phyloP scores from a whole-genome alignment of 37 sponge, comb jelly and placozoan species.

The Diacarnus erythraeanus region DNA sequence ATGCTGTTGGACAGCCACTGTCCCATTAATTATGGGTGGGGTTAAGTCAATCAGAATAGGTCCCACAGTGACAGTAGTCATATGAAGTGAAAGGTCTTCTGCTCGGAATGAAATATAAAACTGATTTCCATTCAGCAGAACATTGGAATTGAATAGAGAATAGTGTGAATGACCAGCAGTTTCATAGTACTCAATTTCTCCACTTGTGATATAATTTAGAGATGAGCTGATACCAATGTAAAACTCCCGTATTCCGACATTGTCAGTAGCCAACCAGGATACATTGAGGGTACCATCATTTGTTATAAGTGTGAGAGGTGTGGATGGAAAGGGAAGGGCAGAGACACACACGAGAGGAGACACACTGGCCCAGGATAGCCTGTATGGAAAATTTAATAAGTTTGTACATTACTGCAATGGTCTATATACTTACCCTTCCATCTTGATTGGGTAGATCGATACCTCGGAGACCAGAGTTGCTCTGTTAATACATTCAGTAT shows the following conservation, averaged over 20 bases:
- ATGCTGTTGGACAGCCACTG: neutral
- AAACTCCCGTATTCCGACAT: slow-evolving; percentile 57
- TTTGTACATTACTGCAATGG: neutral
- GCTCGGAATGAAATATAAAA: slow-evolving; percentile 54
- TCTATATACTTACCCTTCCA: slow-evolving; percentile 12
- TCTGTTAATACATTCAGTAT: neutral
- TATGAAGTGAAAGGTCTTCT: slow-evolving; percentile 38
- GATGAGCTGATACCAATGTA: slow-evolving; percentile 40
- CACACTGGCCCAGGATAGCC: neutral
- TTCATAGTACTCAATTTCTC: neutral
- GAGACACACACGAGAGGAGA: slow-evolving; percentile 17
- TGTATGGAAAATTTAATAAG: neutral
- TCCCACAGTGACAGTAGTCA: slow-evolving; percentile 29
- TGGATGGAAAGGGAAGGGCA: slow-evolving; percentile 8
- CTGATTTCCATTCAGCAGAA: slow-evolving; percentile 4
- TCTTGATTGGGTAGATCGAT: slow-evolving; percentile 18
- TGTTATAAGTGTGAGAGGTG: slow-evolving; percentile 21
- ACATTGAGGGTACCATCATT: slow-evolving; percentile 51
- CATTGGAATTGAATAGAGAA: neutral
- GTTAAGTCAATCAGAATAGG: slow-evolving; percentile 73
- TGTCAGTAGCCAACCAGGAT: slow-evolving; percentile 58
- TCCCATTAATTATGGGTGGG: slow-evolving; percentile 66
- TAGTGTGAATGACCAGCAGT: slow-evolving; percentile 50
- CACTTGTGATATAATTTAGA: slow-evolving; percentile 2
- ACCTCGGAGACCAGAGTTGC: neutral